Percentiles rank a stretch among this genome's conserved stretches.
phyloP scores from a whole-genome alignment of 2,888 invertebrate genomes.

The Cosmopolites sordidus region DNA sequence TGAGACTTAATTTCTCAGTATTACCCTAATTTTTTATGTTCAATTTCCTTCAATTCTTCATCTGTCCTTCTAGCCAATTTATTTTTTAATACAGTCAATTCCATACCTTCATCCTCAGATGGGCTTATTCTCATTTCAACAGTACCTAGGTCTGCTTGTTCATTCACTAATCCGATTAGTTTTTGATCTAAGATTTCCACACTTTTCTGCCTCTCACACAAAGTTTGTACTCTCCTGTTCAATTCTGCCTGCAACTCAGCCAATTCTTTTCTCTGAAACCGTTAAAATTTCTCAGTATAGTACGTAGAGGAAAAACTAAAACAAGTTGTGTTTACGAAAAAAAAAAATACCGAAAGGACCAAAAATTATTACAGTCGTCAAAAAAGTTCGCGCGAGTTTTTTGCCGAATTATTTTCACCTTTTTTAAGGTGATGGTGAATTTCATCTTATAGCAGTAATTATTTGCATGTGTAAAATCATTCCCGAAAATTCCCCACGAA shows the following conservation, averaged over 20 bases:
- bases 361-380: neutral
- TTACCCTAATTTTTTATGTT: slow-evolving; percentile 53
- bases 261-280: slow-evolving; percentile 68
- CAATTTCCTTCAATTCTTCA: slow-evolving; percentile 52
- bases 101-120: slow-evolving; percentile 25
- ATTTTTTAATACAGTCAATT: slow-evolving; percentile 45
- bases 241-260: slow-evolving; percentile 66
- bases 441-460: too few species aligned
- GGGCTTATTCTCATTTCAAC: slow-evolving; percentile 17
- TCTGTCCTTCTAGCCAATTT: slow-evolving; percentile 49
- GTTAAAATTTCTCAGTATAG: too few species aligned
- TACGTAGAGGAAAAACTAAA: too few species aligned
- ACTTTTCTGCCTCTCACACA: slow-evolving; percentile 60
- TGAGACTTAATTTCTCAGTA: too few species aligned
- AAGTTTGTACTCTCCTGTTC: slow-evolving; percentile 58
- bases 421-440: too few species aligned
- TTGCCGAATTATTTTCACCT: too few species aligned
- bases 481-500: too few species aligned
- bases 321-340: too few species aligned
- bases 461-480: too few species aligned
- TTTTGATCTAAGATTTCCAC: slow-evolving; percentile 68
- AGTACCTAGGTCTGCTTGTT: slow-evolving; percentile 49
- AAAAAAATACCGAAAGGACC: too few species aligned
- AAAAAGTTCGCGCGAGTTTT: too few species aligned
- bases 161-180: slow-evolving; percentile 61